Percentiles rank a stretch among this genome's conserved stretches.
Evolutionary conservation across 2,888 invertebrate species (phyloP).

Genomic region (Holacanthella duospinosa): DNA sequence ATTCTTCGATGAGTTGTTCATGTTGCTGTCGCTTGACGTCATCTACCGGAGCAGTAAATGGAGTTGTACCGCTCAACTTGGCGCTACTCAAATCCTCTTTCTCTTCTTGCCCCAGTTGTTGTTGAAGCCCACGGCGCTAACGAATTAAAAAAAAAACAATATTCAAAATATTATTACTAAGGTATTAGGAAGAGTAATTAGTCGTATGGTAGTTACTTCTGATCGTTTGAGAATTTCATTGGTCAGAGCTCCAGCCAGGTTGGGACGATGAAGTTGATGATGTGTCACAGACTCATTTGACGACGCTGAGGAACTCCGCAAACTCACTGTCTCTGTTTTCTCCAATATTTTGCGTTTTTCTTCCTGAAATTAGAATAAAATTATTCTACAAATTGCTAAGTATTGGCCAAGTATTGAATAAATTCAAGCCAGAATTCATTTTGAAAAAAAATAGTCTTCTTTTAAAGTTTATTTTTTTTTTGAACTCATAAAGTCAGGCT

Average conservation of each 20-base stretch:
- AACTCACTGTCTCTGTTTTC: neutral
- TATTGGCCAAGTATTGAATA: too few relatives aligned
- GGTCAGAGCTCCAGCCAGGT: slow-evolving; percentile 58
- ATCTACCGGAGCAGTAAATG: slow-evolving; percentile 42
- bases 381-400: neutral
- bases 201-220: slow-evolving; percentile 48
- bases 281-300: neutral
- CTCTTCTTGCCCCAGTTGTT: neutral
- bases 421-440: too few relatives aligned
- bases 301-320: neutral
- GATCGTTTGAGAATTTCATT: slow-evolving; percentile 58
- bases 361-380: neutral
- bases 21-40: slow-evolving; percentile 59
- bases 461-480: too few relatives aligned
- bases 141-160: slow-evolving; percentile 3
- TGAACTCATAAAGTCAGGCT: too few relatives aligned
- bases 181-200: neutral
- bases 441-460: too few relatives aligned
- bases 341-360: neutral
- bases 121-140: slow-evolving; percentile 31
- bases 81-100: neutral
- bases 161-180: neutral
- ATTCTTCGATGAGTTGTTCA: slow-evolving; percentile 70
- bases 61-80: slow-evolving; percentile 28
- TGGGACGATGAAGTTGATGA: slow-evolving; percentile 34